Percentiles rank a stretch among this genome's conserved stretches.
These are phyloP conservation scores for Andricus quercusramuli DNA, from an alignment of 2,888 invertebrate genomes.

Conservation along the genomic window DNA sequence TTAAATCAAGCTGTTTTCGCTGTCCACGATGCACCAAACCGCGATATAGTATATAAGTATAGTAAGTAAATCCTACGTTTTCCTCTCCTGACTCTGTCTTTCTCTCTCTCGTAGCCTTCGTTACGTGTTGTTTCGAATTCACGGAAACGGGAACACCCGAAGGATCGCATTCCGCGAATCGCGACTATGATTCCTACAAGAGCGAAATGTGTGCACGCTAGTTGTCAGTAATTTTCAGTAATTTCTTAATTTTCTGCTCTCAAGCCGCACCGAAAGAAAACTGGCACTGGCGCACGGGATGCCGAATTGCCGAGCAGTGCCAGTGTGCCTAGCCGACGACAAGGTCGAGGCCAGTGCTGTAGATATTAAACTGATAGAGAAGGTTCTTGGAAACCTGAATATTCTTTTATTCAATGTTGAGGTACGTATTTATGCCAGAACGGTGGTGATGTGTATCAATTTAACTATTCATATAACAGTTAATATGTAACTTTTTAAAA, in stretches of 20 bases:
- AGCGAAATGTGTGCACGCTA: conserved; percentile 20
- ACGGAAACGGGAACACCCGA: conserved; percentile 30
- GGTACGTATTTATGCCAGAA: no score
- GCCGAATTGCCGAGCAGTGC: neutral
- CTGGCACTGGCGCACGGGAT: conserved; percentile 55
- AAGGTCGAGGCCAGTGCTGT: no score
- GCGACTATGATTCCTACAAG: conserved; percentile 15
- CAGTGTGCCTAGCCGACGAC: no score
- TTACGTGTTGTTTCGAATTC: conserved; percentile 47
- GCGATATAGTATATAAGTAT: neutral
- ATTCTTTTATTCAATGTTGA: no score
- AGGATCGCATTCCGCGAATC: conserved; percentile 49
- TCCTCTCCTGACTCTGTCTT: neutral
- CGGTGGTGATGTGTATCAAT: no score
- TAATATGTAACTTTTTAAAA: no score
- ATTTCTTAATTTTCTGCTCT: conserved; percentile 16
- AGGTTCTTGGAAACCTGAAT: no score
- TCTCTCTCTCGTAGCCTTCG: neutral
- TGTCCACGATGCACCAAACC: conserved; percentile 31
- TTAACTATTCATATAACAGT: no score
- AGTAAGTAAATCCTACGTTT: neutral
- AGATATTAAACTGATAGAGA: no score
- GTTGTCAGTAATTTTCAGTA: no score
- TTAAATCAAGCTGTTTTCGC: conserved; percentile 22
- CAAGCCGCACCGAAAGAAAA: conserved; percentile 54